Evolutionary conservation across 2,888 invertebrate species (phyloP), one percentile per base, ranked within the genome.

Genomic region (Caenorhabditis zanzibari): DNA sequence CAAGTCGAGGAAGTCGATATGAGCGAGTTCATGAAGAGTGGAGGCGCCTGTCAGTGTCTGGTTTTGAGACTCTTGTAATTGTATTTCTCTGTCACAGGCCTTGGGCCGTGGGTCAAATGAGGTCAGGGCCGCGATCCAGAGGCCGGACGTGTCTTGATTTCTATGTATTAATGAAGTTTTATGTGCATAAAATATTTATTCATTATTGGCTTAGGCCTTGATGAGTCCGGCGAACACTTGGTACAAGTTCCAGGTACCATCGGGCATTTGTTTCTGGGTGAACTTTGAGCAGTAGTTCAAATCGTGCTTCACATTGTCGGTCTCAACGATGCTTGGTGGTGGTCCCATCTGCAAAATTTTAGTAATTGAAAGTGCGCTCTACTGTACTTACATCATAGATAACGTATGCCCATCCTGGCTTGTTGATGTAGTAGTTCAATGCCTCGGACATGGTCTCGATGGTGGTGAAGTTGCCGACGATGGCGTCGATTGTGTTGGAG

Each of bases 1-100:
- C 61, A 69, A 6, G 89, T 91, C 19, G 82, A 82, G 6, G 90
- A 92, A 73, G 86, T 87, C 24, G 81, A 80, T 49, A 83, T 83
- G 79, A 89, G 89, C 76, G 92, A 92, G 74, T 92, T 92, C 81
- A 90, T 92, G 90, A 92, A 92, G 85, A 89, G 90, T 71, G 92
- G 92, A 28, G 92, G 92, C 35, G 92, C 92, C 12, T 91, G 91
- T 71, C 92, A 92, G 82, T 92, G 92, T 71, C 75, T 92, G 12
- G 90, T 92, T 16, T 68, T 92, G 24, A 89, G 92, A 82, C 82
- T 92, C n/a, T 92, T 76, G 85, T 72, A 69, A 35, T 6, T 32
- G n/a, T n/a, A n/a, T n/a, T n/a, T n/a, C n/a, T n/a, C n/a, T n/a
- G n/a, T n/a, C n/a, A n/a, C n/a, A n/a, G n/a, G n/a, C n/a, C n/a